Evolutionary conservation across 2,113 vertebrate species (phyloP).

Genomic region (Lepidothrix coronata): DNA sequence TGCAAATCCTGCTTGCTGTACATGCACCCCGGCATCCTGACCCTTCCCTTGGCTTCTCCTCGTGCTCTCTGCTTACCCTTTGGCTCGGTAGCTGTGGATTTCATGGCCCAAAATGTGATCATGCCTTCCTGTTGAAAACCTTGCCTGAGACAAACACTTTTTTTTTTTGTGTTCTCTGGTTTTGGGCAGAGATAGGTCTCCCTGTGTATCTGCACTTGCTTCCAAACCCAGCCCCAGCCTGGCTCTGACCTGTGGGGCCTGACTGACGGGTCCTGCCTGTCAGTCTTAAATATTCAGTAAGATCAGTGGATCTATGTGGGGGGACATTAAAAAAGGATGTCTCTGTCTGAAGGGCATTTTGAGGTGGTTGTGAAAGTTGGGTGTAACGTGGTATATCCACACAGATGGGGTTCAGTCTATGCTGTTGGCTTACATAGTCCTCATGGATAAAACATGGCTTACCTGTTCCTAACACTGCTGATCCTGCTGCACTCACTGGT

Average conservation of each 20-base stretch:
- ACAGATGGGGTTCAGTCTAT: not conserved
- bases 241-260: not conserved
- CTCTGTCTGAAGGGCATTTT: not conserved
- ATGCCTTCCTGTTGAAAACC: not conserved
- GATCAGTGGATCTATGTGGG: not conserved
- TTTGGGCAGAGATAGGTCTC: not conserved
- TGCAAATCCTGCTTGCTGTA: not conserved
- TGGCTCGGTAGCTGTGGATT: not conserved
- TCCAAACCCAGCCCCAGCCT: not conserved
- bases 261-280: accelerated
- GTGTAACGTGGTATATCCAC: not conserved
- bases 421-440: not conserved
- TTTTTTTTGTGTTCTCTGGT: not conserved
- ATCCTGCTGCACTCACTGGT: not conserved
- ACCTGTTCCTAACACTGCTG: not conserved
- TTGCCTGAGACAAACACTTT: not conserved
- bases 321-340: not conserved
- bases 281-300: not conserved
- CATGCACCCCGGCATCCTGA: not conserved
- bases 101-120: not conserved
- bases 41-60: not conserved
- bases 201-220: not conserved
- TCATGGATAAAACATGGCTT: not conserved
- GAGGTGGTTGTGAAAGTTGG: not conserved
- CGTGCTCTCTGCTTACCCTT: not conserved